A percentile compares a stretch with the other conserved stretches of the same genome.
These are phyloP conservation scores for Holothuria scabra DNA, from an alignment of 53 echinoderm and acorn worm species.

Conservation along the genomic window DNA sequence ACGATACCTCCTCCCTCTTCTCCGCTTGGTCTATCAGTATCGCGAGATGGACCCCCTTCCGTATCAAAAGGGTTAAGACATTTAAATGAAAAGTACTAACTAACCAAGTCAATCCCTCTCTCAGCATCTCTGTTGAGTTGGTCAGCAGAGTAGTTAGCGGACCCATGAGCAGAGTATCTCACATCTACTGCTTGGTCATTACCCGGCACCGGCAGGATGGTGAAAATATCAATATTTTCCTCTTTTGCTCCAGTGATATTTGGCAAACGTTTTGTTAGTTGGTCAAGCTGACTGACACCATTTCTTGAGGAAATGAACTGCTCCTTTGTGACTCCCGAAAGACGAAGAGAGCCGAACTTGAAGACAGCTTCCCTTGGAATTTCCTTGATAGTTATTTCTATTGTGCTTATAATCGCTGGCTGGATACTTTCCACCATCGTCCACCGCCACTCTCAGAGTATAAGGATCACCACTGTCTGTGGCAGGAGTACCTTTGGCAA, in stretches of 20 bases:
- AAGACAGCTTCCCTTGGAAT: conserved; percentile 84
- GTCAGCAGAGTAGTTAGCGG: conserved; percentile 89
- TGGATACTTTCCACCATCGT: conserved; percentile 59
- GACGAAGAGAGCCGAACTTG: conserved; percentile 89
- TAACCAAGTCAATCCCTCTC: conserved; percentile 57
- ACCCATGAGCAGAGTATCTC: conserved; percentile 90
- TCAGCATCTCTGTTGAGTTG: conserved; percentile 77
- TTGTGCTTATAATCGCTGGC: conserved; percentile 59
- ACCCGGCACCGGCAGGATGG: conserved; percentile 75
- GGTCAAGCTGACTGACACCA: conserved; percentile 61
- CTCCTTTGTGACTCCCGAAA: conserved; percentile 82
- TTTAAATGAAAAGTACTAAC: too few relatives aligned
- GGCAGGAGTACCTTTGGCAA: conserved; percentile 75
- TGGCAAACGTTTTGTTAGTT: conserved; percentile 66
- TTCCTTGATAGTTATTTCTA: conserved; percentile 74
- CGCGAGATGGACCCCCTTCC: too few relatives aligned
- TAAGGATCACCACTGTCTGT: conserved; percentile 52
- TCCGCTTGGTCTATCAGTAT: too few relatives aligned
- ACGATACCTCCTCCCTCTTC: too few relatives aligned
- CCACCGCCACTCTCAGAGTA: conserved; percentile 59
- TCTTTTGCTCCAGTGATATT: conserved; percentile 69
- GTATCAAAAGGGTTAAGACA: too few relatives aligned
- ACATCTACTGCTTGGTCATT: conserved; percentile 70
- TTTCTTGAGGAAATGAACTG: conserved; percentile 57
- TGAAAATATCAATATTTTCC: conserved; percentile 89